Conservation (phyloP, 2,797 vertebrate genomes). For the Xenops minutus region DNA sequence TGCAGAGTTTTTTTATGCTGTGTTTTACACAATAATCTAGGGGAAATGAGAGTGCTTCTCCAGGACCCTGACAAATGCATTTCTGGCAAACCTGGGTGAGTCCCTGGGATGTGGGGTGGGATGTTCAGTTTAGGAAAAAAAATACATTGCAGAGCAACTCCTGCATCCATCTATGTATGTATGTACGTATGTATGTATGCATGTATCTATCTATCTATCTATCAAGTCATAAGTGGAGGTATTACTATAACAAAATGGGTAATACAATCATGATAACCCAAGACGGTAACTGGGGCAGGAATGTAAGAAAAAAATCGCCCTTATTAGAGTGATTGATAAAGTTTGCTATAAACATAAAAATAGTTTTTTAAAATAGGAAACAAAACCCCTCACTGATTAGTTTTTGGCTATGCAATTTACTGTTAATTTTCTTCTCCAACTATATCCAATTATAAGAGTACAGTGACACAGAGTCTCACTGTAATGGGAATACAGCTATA, state of each 20-base stretch:
- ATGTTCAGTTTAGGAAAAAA: neutral
- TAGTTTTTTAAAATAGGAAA: too few species aligned
- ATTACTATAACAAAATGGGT: neutral
- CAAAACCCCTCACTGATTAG: fast-evolving
- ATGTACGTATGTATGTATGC: too few species aligned
- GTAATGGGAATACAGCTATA: neutral
- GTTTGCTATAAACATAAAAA: neutral
- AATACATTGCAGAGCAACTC: neutral
- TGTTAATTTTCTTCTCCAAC: neutral
- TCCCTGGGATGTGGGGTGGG: fast-evolving
- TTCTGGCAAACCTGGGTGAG: neutral
- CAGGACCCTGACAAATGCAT: neutral
- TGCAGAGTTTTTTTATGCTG: neutral
- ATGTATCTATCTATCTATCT: too few species aligned
- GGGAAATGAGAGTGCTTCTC: neutral
- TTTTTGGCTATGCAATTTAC: neutral
- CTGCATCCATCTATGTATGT: neutral
- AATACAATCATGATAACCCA: neutral
- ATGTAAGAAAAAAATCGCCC: neutral
- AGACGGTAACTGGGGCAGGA: neutral
- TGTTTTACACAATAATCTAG: neutral
- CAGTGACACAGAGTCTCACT: neutral
- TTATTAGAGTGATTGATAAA: neutral
- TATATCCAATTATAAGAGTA: neutral
- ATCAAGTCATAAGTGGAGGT: neutral